A percentile compares a stretch with the other conserved stretches of the same genome.
phyloP scores from a whole-genome alignment of 1,140 invertebrate species.

The Lasaia peninsularis region DNA sequence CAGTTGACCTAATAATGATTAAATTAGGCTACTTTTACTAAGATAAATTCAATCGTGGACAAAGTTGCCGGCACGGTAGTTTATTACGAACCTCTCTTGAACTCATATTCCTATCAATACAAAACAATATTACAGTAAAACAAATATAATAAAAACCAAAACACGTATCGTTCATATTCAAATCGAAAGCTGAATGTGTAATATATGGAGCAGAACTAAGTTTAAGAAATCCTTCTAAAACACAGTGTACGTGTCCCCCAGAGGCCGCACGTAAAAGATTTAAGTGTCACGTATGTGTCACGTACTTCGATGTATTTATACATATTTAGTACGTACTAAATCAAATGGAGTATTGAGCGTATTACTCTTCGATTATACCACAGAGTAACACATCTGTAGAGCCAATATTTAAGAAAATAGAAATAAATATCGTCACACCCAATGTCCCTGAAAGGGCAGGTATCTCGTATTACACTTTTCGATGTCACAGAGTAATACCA shows the following conservation, averaged over 20 bases:
- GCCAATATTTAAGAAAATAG: background rate
- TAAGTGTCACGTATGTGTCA: background rate
- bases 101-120: too few relatives aligned
- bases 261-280: constrained; percentile 2
- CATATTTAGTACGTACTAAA: constrained; percentile 5
- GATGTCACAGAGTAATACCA: too few relatives aligned
- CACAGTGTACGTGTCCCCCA: background rate
- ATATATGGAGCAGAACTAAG: background rate
- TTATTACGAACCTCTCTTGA: too few relatives aligned
- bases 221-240: constrained; percentile 5
- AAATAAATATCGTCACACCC: too few relatives aligned
- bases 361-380: background rate
- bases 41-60: too few relatives aligned
- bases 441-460: too few relatives aligned
- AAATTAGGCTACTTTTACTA: too few relatives aligned
- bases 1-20: too few relatives aligned
- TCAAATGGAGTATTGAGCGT: background rate
- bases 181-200: constrained; percentile 1
- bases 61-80: too few relatives aligned
- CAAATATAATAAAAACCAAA: background rate
- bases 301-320: background rate
- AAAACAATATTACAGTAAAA: too few relatives aligned
- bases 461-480: too few relatives aligned
- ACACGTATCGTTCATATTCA: constrained; percentile 1
- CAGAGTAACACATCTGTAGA: background rate